Conservation (phyloP, 2,888 invertebrate species). For the Dryocosmus kuriphilus region DNA sequence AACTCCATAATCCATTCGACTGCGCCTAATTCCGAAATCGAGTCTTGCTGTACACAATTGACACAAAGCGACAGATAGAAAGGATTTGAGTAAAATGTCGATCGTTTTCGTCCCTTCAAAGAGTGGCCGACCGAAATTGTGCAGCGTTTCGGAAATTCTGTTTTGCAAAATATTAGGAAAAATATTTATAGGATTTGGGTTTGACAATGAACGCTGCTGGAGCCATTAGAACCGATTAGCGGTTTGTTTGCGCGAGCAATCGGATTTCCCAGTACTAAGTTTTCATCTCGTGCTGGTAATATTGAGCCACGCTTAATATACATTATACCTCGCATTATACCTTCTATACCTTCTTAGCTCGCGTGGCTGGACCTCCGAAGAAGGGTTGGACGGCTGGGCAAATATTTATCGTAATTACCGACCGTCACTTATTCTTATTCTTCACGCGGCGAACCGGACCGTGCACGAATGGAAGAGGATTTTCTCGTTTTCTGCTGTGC, state of each 20-base stretch:
- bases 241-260: constrained; percentile 57
- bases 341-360: constrained; percentile 64
- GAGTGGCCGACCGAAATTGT: constrained; percentile 44
- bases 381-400: constrained; percentile 76
- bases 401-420: constrained; percentile 77
- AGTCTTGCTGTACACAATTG: constrained; percentile 13
- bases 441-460: constrained; percentile 45
- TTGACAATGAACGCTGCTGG: constrained; percentile 43
- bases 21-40: constrained; percentile 35
- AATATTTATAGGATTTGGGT: constrained; percentile 74
- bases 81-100: constrained; percentile 37
- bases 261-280: constrained; percentile 50
- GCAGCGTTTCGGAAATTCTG: constrained; percentile 54
- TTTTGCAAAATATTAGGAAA: constrained; percentile 72
- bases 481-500: constrained; percentile 56
- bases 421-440: constrained; percentile 52
- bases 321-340: constrained; percentile 37
- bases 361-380: constrained; percentile 69
- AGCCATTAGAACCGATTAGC: constrained; percentile 68
- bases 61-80: constrained; percentile 34
- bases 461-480: constrained; percentile 60
- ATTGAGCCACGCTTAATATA: constrained; percentile 50
- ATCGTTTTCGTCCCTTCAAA: constrained; percentile 43
- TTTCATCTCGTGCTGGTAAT: constrained; percentile 49
- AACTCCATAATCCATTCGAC: constrained; percentile 38